Evolutionary conservation across 2,888 invertebrate genomes (phyloP).

Genomic region (Drosophila demipolita): DNA sequence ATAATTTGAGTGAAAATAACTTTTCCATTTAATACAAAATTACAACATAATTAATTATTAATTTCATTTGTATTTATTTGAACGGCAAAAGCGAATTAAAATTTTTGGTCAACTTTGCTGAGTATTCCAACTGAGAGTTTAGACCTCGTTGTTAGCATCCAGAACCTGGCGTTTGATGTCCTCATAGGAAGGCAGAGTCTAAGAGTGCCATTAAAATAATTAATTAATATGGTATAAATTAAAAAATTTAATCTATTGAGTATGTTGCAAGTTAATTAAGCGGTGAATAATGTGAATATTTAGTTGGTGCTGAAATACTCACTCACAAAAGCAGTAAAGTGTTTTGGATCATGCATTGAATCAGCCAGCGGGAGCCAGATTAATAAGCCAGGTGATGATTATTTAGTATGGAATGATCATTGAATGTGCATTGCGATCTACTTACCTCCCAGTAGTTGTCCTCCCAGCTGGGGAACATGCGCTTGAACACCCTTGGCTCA

Average conservation of each 20-base stretch:
- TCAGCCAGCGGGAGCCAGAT: conserved; percentile 31
- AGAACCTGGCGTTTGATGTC: conserved; percentile 80
- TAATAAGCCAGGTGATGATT: conserved; percentile 22
- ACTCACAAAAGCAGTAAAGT: conserved; percentile 26
- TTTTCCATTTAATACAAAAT: conserved; percentile 52
- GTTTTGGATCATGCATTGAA: conserved; percentile 31
- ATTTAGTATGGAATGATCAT: conserved; percentile 14
- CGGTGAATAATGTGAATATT: conserved; percentile 16
- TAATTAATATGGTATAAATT: background rate
- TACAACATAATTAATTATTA: conserved; percentile 27
- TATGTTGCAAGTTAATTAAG: conserved; percentile 1
- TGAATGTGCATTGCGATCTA: conserved; percentile 52
- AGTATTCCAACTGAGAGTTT: conserved; percentile 51
- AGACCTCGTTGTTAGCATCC: conserved; percentile 79
- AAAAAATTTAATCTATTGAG: background rate
- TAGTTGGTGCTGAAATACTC: conserved; percentile 34
- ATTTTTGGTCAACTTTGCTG: conserved; percentile 69
- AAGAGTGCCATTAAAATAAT: background rate
- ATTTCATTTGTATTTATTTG: conserved; percentile 6
- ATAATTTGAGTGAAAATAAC: conserved; percentile 24
- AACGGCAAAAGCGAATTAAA: conserved; percentile 51
- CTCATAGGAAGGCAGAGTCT: conserved; percentile 84
- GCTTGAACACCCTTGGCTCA: conserved; percentile 91
- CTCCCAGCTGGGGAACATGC: conserved; percentile 92
- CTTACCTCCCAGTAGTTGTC: conserved; percentile 88